Conservation (phyloP, 2,113 vertebrate genomes). For the Oryzias javanicus region DNA sequence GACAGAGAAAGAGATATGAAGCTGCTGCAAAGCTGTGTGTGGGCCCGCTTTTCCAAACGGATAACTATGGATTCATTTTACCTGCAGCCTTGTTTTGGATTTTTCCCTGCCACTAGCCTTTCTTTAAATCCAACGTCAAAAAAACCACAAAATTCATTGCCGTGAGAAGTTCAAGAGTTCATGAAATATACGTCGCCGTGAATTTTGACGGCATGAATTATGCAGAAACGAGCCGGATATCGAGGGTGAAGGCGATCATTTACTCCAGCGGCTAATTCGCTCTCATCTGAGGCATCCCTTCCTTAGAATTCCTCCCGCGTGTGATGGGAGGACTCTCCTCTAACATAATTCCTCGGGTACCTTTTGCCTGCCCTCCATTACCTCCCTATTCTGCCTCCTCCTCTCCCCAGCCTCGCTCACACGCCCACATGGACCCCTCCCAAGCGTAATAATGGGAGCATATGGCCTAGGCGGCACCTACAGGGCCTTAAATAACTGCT, state of each 20-base stretch:
- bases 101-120: neutral
- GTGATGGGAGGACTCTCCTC: slow-evolving; percentile 50
- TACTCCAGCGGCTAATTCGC: slow-evolving; percentile 59
- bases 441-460: slow-evolving; percentile 75
- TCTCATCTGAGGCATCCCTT: slow-evolving; percentile 52
- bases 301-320: slow-evolving; percentile 36
- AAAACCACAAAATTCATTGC: slow-evolving; percentile 14
- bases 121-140: too few species aligned
- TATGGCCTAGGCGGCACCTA: slow-evolving; percentile 75
- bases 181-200: slow-evolving; percentile 55
- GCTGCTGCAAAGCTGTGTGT: slow-evolving; percentile 41
- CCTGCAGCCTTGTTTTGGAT: neutral
- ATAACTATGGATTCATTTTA: slow-evolving; percentile 27
- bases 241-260: slow-evolving; percentile 69
- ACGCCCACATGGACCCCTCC: slow-evolving; percentile 70
- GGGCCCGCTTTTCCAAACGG: slow-evolving; percentile 44
- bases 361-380: slow-evolving; percentile 38
- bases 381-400: slow-evolving; percentile 42
- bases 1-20: slow-evolving; percentile 29
- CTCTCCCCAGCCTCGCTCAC: slow-evolving; percentile 49
- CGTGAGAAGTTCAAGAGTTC: slow-evolving; percentile 55
- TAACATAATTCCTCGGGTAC: slow-evolving; percentile 63
- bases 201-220: slow-evolving; percentile 68
- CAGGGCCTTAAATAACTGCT: slow-evolving; percentile 76
- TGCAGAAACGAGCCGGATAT: slow-evolving; percentile 70